Evolutionary conservation across 2,888 invertebrate genomes (phyloP), one percentile per base, ranked within the genome.

Genomic region (Stegophylla sp.): DNA sequence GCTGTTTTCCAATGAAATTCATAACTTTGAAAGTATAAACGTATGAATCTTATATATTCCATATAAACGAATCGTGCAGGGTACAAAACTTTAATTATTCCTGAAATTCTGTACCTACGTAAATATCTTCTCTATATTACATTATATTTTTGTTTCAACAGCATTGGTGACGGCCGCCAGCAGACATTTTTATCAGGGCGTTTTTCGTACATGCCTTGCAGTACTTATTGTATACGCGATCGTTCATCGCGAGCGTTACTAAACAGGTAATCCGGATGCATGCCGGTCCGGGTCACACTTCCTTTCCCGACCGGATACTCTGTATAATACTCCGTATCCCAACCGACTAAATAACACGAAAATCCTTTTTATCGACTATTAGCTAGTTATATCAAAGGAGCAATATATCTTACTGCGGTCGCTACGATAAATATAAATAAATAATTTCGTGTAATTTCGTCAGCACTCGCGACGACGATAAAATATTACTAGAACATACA

Each of bases 211-310:
- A 17, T 51, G 5, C 51, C n/a, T 51, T 51, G 4, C 4, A 20
- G 51, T 20, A 20, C 34, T 34, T 23, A 56, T 56, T 10, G 20
- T 56, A 12, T 3, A 20, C 12, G 10, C 20, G 2, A 20, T 56
- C 56, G 20, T 20, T 2, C 1, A 3, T n/a, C n/a, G 53, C 1
- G 66, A 7, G n/a, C n/a, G 51, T n/a, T 28, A 20, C 51, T n/a
- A 28, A 69, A 51, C 51, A 51, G 69, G 69, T 51, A 69, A 69
- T 69, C n/a, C 69, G 69, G 69, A 69, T 69, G 20, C 51, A 69
- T 69, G 20, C 51, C 51, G 13, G 51, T 20, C 51, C n/a, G 20
- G 34, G 51, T 69, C 69, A 51, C 34, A 51, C 26, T 69, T 34
- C 28, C 51, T 69, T 34, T 51, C 7, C 51, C 20, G 7, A n/a